Evolutionary conservation across 2,797 vertebrate species (phyloP).

Genomic region (Gymnothorax javanicus): DNA sequence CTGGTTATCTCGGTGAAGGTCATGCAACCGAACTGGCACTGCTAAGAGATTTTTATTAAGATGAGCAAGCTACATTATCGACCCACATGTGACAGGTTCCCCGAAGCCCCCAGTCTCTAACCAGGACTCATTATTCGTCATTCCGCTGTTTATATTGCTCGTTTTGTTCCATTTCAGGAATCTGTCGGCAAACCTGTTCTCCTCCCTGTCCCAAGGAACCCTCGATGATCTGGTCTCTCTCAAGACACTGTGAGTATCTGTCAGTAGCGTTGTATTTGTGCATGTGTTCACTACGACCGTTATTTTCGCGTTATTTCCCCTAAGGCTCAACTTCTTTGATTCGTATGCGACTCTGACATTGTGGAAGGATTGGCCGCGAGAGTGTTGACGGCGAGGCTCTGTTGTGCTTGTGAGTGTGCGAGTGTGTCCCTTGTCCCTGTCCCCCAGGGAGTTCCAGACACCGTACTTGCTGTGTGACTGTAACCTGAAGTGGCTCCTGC

Average conservation of each 20-base stretch:
- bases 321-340: neutral
- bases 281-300: neutral
- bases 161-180: conserved; percentile 71
- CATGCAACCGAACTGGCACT: neutral
- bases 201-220: conserved; percentile 87
- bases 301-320: neutral
- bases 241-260: conserved; percentile 86
- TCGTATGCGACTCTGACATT: neutral
- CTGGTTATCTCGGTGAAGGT: conserved; percentile 35
- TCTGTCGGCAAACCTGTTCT: conserved; percentile 95
- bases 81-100: neutral
- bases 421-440: neutral
- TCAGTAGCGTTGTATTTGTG: neutral
- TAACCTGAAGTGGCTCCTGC: conserved; percentile 90
- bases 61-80: neutral
- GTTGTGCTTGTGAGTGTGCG: neutral
- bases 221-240: conserved; percentile 90
- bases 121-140: neutral
- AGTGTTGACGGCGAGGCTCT: neutral
- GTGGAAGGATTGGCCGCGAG: neutral
- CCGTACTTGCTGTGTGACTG: conserved; percentile 94
- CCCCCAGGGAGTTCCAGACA: conserved; percentile 90
- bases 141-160: neutral
- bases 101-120: neutral
- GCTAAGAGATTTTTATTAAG: conserved; percentile 8